Evolutionary conservation across 1,140 invertebrate species (phyloP), one percentile per base, ranked within the genome.

Genomic region (Hesperophylax magnus): DNA sequence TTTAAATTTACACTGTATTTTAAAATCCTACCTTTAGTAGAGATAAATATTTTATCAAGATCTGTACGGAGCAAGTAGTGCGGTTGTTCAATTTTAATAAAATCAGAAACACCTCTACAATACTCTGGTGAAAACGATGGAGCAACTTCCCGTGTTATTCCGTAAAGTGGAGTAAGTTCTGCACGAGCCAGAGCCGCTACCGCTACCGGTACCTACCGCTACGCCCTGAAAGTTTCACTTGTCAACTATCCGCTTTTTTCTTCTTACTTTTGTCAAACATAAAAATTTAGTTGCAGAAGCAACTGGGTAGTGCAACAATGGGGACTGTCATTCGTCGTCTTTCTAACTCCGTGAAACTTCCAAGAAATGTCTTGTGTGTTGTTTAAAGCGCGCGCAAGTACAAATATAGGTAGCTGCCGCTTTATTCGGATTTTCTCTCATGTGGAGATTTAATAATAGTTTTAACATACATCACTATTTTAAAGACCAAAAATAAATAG

Each of bases 231-330:
- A 67, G 22, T 67, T 67, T 67, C 24, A 17, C 63, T 67, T 67
- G 63, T 67, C 63, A 67, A 67, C 63, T 67, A 67, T 31, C 63
- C n/a, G 63, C 22, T 27, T 67, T 67, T 65, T 67, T 27, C 27
- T 47, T 67, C 63, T 67, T 31, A 15, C 63, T 67, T 67, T 67
- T 67, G 63, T 67, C 22, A 67, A 67, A 67, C 63, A 67, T 31
- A 67, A 67, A 67, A 67, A 67, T 22, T n/a, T 67, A 67, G 14
- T 67, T 67, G 63, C 27, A 67, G 27, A 31, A 67, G 15, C 63
- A 61, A 61, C 58, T 61, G 58, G 24, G 27, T 67, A 67, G 22
- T 27, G 24, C 63, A 67, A 39, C 63, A 31, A 31, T 27, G 22
- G 24, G 17, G 63, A 67, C 63, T 65, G 27, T 61, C 63, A 67